Evolutionary conservation across 2,113 vertebrate species (phyloP), one percentile per base, ranked within the genome.

Genomic region (Calyptommatus sinebrachiatus): DNA sequence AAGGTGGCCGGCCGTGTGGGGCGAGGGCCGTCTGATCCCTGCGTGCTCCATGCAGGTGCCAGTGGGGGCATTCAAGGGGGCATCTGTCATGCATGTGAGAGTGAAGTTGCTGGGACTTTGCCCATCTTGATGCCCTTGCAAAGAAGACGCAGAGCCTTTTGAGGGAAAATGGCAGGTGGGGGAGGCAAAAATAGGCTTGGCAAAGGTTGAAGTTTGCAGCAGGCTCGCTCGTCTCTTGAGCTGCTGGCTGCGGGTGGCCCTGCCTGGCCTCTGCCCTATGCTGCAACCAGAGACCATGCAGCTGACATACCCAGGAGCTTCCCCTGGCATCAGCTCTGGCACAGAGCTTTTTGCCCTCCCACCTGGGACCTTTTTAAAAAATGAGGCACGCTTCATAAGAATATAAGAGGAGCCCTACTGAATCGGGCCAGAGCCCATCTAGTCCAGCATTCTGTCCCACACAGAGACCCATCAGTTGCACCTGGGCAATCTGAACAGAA

Each of bases 151-250:
- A 50, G 26, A 48, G 16, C 82, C 61, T 11, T 28, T 71, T 78
- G 78, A 83, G 71, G 85, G 60, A 71, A 82, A 67, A 71, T n/a
- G 87, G 91, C 92, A 91, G 92, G 88, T 91, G 91, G 84, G 35
- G 53, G 20, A 82, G 79, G 66, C 86, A 88, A 88, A 90, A 93
- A 91, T 91, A 90, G 80, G 78, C 65, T 18, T 69, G 29, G 71
- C 67, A 84, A 83, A 16, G 46, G 7, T 12, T 20, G 26, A 26
- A 41, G 31, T 22, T 29, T 63, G 57, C 57, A 75, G 50, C 79
- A 4, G 41, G n/a, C 16, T 73, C 14, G 0, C 50, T 71, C 66
- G 65, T 10, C 50, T 24, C 1, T 5, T 0, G 20, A 3, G 60
- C 70, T 57, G 61, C 57, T n/a, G 53, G 1, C 29, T 35, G 73